Evolutionary conservation across 2,113 vertebrate species (phyloP).

Genomic region (Apteryx mantelli): DNA sequence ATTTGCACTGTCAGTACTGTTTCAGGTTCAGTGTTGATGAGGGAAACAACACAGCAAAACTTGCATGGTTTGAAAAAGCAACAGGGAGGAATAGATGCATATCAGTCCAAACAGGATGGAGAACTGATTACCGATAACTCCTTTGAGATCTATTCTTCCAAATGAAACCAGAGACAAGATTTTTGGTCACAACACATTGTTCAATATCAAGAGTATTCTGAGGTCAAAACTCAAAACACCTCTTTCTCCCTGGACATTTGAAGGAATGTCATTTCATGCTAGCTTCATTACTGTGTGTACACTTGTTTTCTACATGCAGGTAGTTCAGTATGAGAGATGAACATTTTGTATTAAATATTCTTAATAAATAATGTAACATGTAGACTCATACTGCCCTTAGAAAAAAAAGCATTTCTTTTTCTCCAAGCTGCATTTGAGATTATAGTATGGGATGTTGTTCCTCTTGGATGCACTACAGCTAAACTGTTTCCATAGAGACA

Average conservation of each 20-base stretch:
- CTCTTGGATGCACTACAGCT: not conserved
- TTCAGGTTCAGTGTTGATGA: not conserved
- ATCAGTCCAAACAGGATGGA: not conserved
- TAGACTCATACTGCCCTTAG: not conserved
- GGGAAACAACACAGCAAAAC: not conserved
- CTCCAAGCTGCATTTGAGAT: not conserved
- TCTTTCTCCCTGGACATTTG: not conserved
- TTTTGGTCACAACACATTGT: not conserved
- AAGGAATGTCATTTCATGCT: not conserved
- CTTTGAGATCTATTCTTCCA: not conserved
- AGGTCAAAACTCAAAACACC: not conserved
- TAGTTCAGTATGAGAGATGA: not conserved
- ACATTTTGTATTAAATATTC: not conserved
- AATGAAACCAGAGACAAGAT: not conserved
- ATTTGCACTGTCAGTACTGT: rapidly evolving
- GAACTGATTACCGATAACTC: not conserved
- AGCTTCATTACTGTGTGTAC: not conserved
- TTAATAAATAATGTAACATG: not conserved
- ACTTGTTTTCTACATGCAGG: not conserved
- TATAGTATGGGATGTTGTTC: not conserved
- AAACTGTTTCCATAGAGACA: constrained; percentile 62
- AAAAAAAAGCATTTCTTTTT: not conserved
- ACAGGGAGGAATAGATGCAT: not conserved
- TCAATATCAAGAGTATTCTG: not conserved
- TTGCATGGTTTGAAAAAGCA: not conserved